Percentiles rank a stretch among this genome's conserved stretches.
phyloP scores from a whole-genome alignment of 1,140 invertebrate species.

The Drosophila suzukii region DNA sequence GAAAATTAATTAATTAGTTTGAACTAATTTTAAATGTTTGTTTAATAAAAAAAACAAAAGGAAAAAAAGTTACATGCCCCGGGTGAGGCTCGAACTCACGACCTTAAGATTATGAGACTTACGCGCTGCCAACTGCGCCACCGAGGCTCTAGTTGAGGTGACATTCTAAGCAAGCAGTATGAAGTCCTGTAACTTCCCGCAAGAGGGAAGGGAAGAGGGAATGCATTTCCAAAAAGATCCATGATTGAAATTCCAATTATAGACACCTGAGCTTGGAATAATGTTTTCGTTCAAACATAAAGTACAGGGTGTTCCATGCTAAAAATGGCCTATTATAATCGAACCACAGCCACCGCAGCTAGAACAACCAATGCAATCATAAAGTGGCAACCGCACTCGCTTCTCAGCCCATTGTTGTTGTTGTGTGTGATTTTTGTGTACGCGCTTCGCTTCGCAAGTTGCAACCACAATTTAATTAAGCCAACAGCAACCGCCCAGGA shows the following conservation, averaged over 20 bases:
- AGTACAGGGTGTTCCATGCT: constrained; percentile 11
- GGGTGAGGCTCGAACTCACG: constrained; percentile 98
- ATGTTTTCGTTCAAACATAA: neutral
- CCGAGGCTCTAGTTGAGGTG: constrained; percentile 87
- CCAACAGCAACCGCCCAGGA: constrained; percentile 67
- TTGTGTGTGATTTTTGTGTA: constrained; percentile 76
- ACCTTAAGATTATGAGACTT: constrained; percentile 99
- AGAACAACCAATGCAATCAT: constrained; percentile 27
- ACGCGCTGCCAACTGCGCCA: constrained; percentile 97
- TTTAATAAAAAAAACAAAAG: neutral
- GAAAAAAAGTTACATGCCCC: constrained; percentile 89
- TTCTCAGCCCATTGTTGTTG: constrained; percentile 26
- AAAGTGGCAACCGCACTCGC: constrained; percentile 31
- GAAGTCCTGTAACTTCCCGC: neutral
- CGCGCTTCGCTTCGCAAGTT: constrained; percentile 79
- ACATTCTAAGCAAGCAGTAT: neutral
- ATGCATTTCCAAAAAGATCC: neutral
- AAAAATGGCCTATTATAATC: constrained; percentile 29
- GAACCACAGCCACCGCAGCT: constrained; percentile 29
- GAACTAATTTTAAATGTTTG: too few species aligned
- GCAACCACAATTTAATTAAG: constrained; percentile 82
- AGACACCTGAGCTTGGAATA: constrained; percentile 8
- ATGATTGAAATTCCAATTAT: neutral
- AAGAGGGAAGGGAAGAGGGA: too few species aligned
- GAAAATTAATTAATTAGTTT: too few species aligned